Percentiles rank a stretch among this genome's conserved stretches.
Conservation (phyloP, 2,888 invertebrate genomes). For the Poecilus cupreus region DNA sequence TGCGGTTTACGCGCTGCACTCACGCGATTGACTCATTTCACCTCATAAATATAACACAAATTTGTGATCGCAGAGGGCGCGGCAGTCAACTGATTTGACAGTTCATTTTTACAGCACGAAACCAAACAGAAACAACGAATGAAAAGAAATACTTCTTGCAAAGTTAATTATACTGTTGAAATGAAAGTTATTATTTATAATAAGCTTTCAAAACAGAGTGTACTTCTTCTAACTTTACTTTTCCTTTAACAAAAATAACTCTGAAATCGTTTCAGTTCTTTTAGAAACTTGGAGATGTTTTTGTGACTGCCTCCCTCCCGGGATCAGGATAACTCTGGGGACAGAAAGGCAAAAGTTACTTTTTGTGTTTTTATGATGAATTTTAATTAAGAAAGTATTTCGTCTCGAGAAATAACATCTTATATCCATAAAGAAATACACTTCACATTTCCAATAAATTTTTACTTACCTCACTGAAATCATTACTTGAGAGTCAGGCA, state of each 20-base stretch:
- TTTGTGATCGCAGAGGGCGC: slow-evolving; percentile 19
- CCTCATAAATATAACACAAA: slow-evolving; percentile 42
- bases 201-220: slow-evolving; percentile 45
- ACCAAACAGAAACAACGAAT: slow-evolving; percentile 16
- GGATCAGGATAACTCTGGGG: slow-evolving; percentile 23
- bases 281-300: slow-evolving; percentile 37
- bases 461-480: too few species aligned
- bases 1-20: not conserved
- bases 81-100: slow-evolving; percentile 40
- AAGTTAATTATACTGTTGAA: slow-evolving; percentile 40
- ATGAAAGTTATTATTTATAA: slow-evolving; percentile 52
- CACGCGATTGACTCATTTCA: slow-evolving; percentile 50
- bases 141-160: slow-evolving; percentile 14
- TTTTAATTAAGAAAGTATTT: slow-evolving; percentile 52
- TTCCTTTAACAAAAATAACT: slow-evolving; percentile 47
- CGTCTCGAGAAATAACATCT: not conserved
- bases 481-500: too few species aligned
- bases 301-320: slow-evolving; percentile 18
- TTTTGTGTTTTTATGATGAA: slow-evolving; percentile 42
- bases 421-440: not conserved
- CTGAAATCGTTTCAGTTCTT: slow-evolving; percentile 21
- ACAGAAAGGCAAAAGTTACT: slow-evolving; percentile 34
- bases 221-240: slow-evolving; percentile 45
- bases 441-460: too few species aligned
- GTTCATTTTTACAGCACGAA: slow-evolving; percentile 18